These are phyloP conservation scores for Podabrus alpinus DNA, from an alignment of 2,888 invertebrate species.

Conservation along the genomic window DNA sequence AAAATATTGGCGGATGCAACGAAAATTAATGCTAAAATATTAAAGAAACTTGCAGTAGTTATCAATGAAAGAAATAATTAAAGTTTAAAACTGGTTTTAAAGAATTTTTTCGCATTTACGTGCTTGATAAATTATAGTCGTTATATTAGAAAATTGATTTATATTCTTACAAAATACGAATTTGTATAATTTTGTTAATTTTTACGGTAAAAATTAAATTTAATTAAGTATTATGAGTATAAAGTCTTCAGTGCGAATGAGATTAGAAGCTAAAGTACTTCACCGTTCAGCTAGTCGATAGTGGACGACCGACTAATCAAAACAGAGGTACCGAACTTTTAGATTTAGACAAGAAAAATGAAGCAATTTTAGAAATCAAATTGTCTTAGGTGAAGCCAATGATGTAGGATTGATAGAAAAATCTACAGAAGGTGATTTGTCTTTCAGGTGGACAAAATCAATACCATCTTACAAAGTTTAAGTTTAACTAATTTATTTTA, in stretches of 20 bases:
- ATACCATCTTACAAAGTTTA: background rate
- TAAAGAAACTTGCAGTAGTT: background rate
- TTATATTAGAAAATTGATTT: background rate
- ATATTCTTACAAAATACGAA: background rate
- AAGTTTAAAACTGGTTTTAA: background rate
- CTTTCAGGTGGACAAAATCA: background rate
- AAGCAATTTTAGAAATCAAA: background rate
- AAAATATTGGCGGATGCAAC: background rate
- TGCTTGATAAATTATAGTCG: background rate
- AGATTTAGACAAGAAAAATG: background rate
- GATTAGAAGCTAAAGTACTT: background rate
- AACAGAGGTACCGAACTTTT: background rate
- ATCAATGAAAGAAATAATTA: background rate
- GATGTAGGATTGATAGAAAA: background rate
- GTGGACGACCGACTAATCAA: background rate
- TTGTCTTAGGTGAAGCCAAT: background rate
- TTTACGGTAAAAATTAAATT: background rate
- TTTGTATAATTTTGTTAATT: no score
- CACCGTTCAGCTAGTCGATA: background rate
- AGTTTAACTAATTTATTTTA: no score
- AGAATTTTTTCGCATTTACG: background rate
- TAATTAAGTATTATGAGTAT: background rate
- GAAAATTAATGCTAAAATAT: background rate
- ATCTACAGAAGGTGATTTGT: background rate
- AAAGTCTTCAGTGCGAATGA: background rate